Base-by-base conservation (phyloP, 2,888 invertebrate genomes). In the Tiliacea citrago region DNA sequence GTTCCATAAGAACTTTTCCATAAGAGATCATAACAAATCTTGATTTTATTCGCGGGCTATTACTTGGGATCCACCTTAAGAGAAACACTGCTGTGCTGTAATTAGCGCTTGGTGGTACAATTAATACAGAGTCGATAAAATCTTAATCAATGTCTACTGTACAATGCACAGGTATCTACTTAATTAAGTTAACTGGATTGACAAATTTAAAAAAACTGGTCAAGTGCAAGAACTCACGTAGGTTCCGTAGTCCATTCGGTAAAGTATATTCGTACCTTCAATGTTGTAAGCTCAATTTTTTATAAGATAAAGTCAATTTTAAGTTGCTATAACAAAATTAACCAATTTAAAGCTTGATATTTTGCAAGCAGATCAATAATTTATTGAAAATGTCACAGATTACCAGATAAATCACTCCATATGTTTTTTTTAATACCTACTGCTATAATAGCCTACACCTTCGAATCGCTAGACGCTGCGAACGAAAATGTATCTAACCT, bases 181-280 rank as follows among this genome's bases (percentile, higher is more conserved):
- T 72, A 53, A 75, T 76, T 65, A 73, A 68, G 42, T 69, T 74
- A 77, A 79, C 61, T 61, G n/a, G 39, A 73, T 66, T 45, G 86
- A 73, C 66, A 73, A 55, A 13, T 42, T 78, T 13, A 18, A 68
- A 68, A 47, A 29, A 29, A 29, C 29, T 16, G n/a, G 18, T 10
- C 18, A 61, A 49, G 29, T 13, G n/a, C 29, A 29, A 42, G 18
- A 57, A 13, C 3, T 29, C 42, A 29, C 29, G 10, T 7, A 35
- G 73, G 62, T 75, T 73, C 63, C 39, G 39, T 47, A 18, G 21
- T 24, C n/a, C 16, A 21, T 21, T 24, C 12, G 5, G n/a, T 1
- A 45, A 7, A 24, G 7, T 24, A 5, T 8, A 29, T 4, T 18
- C 7, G 5, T 55, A n/a, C 2, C 3, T 18, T 18, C 35, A 35